Evolutionary conservation across 2,888 invertebrate genomes (phyloP), one percentile per base, ranked within the genome.

Genomic region (Drosophila mimica): DNA sequence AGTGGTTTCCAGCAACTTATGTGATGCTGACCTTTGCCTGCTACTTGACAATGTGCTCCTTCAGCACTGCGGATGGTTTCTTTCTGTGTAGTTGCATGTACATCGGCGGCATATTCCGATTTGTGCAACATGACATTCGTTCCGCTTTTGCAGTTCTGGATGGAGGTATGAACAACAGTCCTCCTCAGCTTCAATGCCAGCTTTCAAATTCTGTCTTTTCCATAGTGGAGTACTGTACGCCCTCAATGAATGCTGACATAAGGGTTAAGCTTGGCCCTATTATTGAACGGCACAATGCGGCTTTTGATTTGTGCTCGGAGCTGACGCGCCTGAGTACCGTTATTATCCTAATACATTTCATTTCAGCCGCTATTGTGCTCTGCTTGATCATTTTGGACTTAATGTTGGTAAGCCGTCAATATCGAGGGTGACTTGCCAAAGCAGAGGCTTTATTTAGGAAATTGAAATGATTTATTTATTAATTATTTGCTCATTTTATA

Each of bases 331-430:
- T 89, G 78, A 92, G 91, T 71, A 81, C 83, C 59, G 81, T 91
- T 83, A 92, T 93, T 79, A 88, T 92, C 71, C 82, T 92, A 81
- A 90, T 90, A 80, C 91, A 92, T 83, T 93, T 93, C 82, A 84
- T 93, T 69, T 92, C 91, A 68, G 92, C 93, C 48, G 92, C 93
- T 34, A 74, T 92, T 74, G 90, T 92, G 49, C 83, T 93, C 36
- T 92, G 93, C 67, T 89, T 89, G 28, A 92, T 93, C 71, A 85
- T 92, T 81, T 85, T 93, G 84, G 88, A 93, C 81, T 81, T 92
- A 69, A 83, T 93, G 88, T 77, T 92, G 91, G 93, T 93, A 84
- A 91, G 84, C 70, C 33, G 36, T 38, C 38, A 8, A 38, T 4
- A 38, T 4, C 38, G 8, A 17, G 38, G 17, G 7, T 17, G 7